Evolutionary conservation across 2,888 invertebrate genomes (phyloP), one percentile per base, ranked within the genome.

Genomic region (Morpho helenor): DNA sequence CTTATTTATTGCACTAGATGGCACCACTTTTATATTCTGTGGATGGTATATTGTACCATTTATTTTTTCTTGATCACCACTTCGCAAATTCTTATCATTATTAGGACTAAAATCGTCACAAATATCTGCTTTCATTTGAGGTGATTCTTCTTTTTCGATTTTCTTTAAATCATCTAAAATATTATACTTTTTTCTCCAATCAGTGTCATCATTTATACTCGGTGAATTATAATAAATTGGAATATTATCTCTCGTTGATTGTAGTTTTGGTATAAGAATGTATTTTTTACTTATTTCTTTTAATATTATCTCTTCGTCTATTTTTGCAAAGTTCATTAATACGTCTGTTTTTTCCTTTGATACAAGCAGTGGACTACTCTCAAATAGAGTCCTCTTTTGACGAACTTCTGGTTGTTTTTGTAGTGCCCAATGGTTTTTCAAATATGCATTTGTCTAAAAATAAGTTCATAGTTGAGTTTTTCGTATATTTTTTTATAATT

Each of bases 131-230:
- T 31, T 31, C 3, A 5, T 31, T 31, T 31, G 4, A 31, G 31
- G 5, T 31, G 59, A 49, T 23, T 49, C 70, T 60, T 73, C 74
- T 59, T 76, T 78, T 62, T 84, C 84, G 53, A 71, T 73, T 59
- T 75, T 74, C 62, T 85, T 87, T 49, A 90, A 66, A 67, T 80
- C 68, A 45, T 84, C 75, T 65, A 90, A 74, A 66, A 90, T 89
- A 53, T 83, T 79, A 60, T 90, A 90, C 76, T 90, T 90, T 62
- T 76, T 85, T 71, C 79, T 86, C 90, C 90, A 90, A 66, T 88
- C 85, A 39, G 58, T 62, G 59, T 74, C 77, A 45, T 77, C 42
- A 51, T 48, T 60, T 50, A 56, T 51, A 44, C 39, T 45, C 2
- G 49, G 10, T 41, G 56, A 52, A 22, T 60, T 49, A 22, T 47